Conservation (phyloP, 2,113 vertebrate genomes). For the Chloebia gouldiae region DNA sequence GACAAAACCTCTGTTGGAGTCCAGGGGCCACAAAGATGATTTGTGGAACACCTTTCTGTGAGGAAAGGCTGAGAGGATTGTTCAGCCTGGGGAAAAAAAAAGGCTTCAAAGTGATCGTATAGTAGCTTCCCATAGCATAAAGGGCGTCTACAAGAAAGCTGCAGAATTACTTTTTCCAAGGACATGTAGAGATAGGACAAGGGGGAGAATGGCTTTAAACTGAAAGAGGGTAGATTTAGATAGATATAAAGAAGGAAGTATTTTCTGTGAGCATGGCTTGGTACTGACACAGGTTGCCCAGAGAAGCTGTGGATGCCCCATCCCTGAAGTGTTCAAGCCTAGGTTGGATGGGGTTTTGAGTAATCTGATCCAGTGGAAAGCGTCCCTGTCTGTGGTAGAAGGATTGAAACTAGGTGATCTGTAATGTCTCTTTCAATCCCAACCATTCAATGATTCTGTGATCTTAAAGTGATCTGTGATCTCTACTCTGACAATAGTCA, state of each 20-base stretch:
- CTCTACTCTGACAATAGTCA: background rate
- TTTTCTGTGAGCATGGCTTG: background rate
- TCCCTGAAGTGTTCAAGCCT: background rate
- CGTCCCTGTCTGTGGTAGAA: background rate
- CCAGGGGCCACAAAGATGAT: background rate
- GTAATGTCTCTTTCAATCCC: background rate
- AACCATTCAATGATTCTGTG: background rate
- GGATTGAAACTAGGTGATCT: background rate
- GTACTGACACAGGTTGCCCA: background rate
- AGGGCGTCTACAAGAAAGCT: background rate
- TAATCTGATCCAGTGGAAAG: background rate
- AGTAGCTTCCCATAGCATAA: background rate
- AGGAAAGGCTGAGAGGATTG: background rate
- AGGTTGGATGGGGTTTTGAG: background rate
- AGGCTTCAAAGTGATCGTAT: background rate
- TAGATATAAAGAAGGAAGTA: background rate
- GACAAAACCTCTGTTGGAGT: background rate
- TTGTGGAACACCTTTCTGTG: background rate
- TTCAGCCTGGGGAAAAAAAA: background rate
- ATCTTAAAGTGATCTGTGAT: background rate
- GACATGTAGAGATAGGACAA: background rate
- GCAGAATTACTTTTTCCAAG: background rate
- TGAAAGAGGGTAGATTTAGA: background rate
- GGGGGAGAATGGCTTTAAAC: background rate
- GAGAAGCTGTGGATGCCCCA: background rate